Evolutionary conservation across 2,888 invertebrate genomes (phyloP).

Genomic region (Drosophila diplacantha): DNA sequence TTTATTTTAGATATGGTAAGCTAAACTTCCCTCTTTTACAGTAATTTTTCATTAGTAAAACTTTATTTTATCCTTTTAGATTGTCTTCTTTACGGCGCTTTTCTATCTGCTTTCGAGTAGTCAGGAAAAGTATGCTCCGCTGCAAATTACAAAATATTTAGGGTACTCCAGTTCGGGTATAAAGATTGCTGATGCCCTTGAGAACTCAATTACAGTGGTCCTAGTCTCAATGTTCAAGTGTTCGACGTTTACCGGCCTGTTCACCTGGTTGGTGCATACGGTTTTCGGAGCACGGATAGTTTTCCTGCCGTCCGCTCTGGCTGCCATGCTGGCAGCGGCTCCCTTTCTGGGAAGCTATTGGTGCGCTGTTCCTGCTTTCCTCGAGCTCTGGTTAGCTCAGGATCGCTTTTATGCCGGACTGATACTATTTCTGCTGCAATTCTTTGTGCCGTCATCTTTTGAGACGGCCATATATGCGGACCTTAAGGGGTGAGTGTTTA

Average conservation of each 20-base stretch:
- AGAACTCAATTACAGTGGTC: slow-evolving; percentile 94
- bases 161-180: slow-evolving; percentile 86
- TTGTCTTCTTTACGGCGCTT: slow-evolving; percentile 97
- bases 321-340: slow-evolving; percentile 94
- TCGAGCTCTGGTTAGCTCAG: slow-evolving; percentile 96
- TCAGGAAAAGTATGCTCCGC: slow-evolving; percentile 92
- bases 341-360: slow-evolving; percentile 97
- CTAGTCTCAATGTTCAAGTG: slow-evolving; percentile 98
- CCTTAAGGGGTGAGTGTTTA: slow-evolving; percentile 89
- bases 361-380: slow-evolving; percentile 94
- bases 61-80: slow-evolving; percentile 79
- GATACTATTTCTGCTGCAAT: slow-evolving; percentile 88
- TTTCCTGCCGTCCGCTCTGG: slow-evolving; percentile 92
- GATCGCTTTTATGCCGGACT: slow-evolving; percentile 90
- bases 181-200: slow-evolving; percentile 88
- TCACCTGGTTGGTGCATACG: slow-evolving; percentile 98
- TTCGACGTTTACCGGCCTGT: slow-evolving; percentile 97
- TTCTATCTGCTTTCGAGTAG: slow-evolving; percentile 96
- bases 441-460: slow-evolving; percentile 91
- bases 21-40: neutral
- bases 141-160: slow-evolving; percentile 89
- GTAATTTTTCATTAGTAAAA: neutral
- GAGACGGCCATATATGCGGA: slow-evolving; percentile 98
- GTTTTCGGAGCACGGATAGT: slow-evolving; percentile 96
- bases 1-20: slow-evolving; percentile 89